A percentile compares a stretch with the other conserved stretches of the same genome.
Conservation (phyloP, 2,113 vertebrate genomes). For the Amazona vittata region DNA sequence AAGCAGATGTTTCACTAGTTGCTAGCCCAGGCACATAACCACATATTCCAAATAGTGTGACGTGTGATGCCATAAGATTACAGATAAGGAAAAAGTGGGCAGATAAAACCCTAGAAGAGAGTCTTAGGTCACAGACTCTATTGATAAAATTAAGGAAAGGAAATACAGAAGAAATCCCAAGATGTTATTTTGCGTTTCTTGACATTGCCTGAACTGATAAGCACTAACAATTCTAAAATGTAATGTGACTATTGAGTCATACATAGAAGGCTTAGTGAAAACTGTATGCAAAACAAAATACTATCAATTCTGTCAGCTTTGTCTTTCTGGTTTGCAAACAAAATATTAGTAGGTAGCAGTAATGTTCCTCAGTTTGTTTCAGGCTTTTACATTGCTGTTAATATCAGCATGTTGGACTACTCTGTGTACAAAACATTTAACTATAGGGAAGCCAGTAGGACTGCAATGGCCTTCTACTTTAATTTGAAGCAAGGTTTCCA, state of each 20-base stretch:
- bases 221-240: neutral
- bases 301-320: neutral
- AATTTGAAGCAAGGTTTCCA: neutral
- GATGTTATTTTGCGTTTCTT: neutral
- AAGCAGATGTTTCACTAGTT: neutral
- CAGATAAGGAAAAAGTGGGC: neutral
- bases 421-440: neutral
- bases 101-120: neutral
- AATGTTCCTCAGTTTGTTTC: neutral
- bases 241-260: neutral
- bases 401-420: neutral
- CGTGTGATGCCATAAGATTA: neutral
- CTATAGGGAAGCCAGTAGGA: neutral
- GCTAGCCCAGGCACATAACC: neutral
- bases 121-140: neutral
- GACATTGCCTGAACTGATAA: neutral
- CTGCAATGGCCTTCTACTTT: neutral
- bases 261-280: neutral
- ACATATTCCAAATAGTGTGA: neutral
- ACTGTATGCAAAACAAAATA: neutral
- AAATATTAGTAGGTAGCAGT: neutral
- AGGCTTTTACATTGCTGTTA: neutral
- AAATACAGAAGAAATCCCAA: neutral
- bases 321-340: neutral
- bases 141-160: neutral